Evolutionary conservation across 2,113 vertebrate species (phyloP).

Genomic region (Chaenogobius annularis): DNA sequence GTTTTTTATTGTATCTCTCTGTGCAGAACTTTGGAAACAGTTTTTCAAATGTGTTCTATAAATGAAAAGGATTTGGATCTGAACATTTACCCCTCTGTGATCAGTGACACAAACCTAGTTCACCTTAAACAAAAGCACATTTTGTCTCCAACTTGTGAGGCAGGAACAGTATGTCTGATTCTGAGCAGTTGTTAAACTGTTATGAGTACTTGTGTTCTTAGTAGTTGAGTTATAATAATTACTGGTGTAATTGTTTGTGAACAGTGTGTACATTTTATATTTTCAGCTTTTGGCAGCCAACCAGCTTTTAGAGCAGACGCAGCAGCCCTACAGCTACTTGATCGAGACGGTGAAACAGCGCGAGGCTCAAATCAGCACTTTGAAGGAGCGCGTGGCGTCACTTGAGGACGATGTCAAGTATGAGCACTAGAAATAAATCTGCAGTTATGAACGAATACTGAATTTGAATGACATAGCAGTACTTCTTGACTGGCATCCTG

Average conservation of each 20-base stretch:
- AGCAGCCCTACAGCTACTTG: conserved; percentile 93
- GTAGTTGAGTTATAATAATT: background rate
- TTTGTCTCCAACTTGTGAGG: background rate
- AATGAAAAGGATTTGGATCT: background rate
- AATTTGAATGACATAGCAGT: background rate
- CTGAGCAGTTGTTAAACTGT: background rate
- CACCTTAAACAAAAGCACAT: background rate
- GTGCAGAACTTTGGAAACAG: background rate
- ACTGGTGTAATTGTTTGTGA: background rate
- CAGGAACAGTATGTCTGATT: background rate
- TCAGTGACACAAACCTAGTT: background rate
- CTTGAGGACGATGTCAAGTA: conserved; percentile 90
- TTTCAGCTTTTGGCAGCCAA: conserved; percentile 86
- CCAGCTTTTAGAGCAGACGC: conserved; percentile 85
- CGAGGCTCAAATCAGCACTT: conserved; percentile 83
- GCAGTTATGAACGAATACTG: background rate
- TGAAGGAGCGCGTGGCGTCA: conserved; percentile 78
- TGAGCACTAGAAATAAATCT: background rate
- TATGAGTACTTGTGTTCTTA: background rate
- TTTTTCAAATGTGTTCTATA: background rate
- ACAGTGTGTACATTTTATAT: conserved; percentile 28
- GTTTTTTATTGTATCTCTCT: background rate
- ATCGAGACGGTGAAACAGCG: conserved; percentile 88
- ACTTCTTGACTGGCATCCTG: background rate
- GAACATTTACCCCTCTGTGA: background rate